Percentiles rank a stretch among this genome's conserved stretches.
Conservation (phyloP, 2,888 invertebrate species). For the Limnephilus marmoratus region DNA sequence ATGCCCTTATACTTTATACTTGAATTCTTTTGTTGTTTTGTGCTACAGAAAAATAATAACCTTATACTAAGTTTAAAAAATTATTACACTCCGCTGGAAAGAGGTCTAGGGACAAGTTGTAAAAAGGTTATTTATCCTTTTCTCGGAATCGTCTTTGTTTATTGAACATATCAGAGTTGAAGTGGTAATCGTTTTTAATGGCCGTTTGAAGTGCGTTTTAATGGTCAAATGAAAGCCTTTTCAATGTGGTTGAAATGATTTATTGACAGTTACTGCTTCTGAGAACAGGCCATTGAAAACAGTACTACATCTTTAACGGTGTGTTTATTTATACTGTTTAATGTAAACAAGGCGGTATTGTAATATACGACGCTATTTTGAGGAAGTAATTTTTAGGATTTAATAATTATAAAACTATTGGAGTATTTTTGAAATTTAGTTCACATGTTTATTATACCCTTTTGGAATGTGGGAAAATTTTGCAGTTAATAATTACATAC, state of each 20-base stretch:
- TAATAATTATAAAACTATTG: no score
- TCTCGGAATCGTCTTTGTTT: not conserved
- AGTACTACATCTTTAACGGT: not conserved
- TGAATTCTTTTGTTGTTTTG: not conserved
- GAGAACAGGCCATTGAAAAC: not conserved
- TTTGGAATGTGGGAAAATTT: no score
- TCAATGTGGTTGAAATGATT: not conserved
- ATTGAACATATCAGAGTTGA: not conserved
- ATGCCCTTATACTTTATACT: no score
- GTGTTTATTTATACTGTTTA: not conserved
- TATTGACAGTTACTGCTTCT: not conserved
- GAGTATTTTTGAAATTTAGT: no score
- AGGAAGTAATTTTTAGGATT: no score
- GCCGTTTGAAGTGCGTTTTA: not conserved
- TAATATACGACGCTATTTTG: no score
- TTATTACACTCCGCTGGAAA: not conserved
- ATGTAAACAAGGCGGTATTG: no score
- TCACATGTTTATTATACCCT: no score
- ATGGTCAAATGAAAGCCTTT: not conserved
- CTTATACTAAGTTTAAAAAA: not conserved
- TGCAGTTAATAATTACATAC: no score
- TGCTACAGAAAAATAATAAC: not conserved
- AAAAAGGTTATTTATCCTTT: not conserved
- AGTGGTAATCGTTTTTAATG: not conserved
- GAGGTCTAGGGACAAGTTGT: not conserved